phyloP scores from a whole-genome alignment of 2,888 invertebrate species.

The Ennomos fuscantarius region DNA sequence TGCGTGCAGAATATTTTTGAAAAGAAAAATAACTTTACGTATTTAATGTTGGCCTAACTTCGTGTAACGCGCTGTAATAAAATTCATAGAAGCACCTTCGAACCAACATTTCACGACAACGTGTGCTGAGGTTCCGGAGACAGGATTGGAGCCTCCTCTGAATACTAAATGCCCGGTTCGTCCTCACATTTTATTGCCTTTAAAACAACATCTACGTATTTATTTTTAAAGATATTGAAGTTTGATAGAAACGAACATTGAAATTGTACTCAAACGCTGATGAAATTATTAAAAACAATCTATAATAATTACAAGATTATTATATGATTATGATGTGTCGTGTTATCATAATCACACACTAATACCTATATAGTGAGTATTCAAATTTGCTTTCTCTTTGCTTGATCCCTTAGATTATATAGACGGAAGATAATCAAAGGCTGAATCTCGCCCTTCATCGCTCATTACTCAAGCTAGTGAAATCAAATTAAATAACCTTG shows the following conservation, averaged over 20 bases:
- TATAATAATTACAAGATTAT: too few relatives aligned
- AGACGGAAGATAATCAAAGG: too few relatives aligned
- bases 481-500: too few relatives aligned
- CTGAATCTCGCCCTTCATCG: too few relatives aligned
- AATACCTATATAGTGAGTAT: too few relatives aligned
- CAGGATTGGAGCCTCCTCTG: constrained; percentile 36
- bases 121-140: constrained; percentile 42
- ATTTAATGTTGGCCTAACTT: constrained; percentile 7
- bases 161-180: constrained; percentile 50
- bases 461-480: too few relatives aligned
- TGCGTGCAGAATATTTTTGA: constrained; percentile 2
- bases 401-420: too few relatives aligned
- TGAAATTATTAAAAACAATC: too few relatives aligned
- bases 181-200: constrained; percentile 33
- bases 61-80: constrained; percentile 13
- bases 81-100: constrained; percentile 36
- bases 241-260: background rate
- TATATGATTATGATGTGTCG: too few relatives aligned
- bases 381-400: too few relatives aligned
- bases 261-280: background rate
- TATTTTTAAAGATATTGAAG: background rate
- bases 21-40: constrained; percentile 1
- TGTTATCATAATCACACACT: too few relatives aligned
- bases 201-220: constrained; percentile 9
- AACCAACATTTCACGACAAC: constrained; percentile 37